Evolutionary conservation across 1,140 invertebrate species (phyloP).

Genomic region (Heterodera carotae): DNA sequence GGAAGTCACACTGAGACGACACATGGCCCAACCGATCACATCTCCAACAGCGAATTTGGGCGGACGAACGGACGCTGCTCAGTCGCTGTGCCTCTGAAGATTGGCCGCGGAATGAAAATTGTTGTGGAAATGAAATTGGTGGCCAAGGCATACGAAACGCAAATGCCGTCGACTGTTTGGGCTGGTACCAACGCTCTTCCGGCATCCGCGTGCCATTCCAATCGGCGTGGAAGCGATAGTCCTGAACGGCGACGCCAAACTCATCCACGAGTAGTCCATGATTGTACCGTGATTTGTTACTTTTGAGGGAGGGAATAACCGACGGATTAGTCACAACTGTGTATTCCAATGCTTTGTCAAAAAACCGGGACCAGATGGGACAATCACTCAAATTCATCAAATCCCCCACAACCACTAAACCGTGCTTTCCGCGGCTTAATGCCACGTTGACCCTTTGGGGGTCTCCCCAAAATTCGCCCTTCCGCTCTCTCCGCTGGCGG

Average conservation of each 20-base stretch:
- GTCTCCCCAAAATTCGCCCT: background rate
- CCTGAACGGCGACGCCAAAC: background rate
- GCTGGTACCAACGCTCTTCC: background rate
- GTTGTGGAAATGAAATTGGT: background rate
- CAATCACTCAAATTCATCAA: background rate
- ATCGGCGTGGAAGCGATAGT: background rate
- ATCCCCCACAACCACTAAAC: background rate
- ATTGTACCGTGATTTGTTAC: background rate
- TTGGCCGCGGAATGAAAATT: background rate
- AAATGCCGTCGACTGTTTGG: background rate
- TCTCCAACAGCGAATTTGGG: background rate
- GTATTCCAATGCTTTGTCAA: background rate
- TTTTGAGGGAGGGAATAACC: background rate
- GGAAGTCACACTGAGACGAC: background rate
- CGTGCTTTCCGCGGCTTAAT: background rate
- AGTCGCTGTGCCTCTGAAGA: background rate
- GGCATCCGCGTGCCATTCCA: no score
- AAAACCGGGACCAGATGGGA: background rate
- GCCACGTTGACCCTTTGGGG: slow-evolving; percentile 1
- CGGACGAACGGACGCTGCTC: background rate
- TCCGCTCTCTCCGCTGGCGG: no score
- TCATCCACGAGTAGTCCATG: background rate
- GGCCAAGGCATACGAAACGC: background rate
- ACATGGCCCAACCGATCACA: background rate
- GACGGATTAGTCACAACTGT: background rate